A percentile compares a stretch with the other conserved stretches of the same genome.
Conservation (phyloP, 35 echinoderm and acorn worm species). For the Apostichopus parvimensis region DNA sequence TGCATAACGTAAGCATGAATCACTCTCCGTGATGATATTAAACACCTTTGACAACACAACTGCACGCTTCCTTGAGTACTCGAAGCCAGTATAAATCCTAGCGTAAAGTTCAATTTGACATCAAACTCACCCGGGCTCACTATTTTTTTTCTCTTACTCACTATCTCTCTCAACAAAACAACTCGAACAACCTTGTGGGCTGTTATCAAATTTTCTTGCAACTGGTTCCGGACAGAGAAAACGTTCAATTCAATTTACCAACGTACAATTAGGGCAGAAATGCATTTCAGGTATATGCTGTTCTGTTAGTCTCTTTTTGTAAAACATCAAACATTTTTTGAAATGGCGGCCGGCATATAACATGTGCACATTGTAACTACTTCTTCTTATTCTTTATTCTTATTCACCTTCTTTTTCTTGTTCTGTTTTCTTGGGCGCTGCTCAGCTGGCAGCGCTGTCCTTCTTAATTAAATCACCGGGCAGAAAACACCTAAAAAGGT, state of each 20-base stretch:
- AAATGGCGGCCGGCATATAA: neutral
- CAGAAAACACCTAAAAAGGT: conserved; percentile 48
- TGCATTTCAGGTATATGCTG: neutral
- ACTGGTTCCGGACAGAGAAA: conserved; percentile 33
- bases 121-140: neutral
- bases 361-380: conserved; percentile 14
- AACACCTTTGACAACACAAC: too few species aligned
- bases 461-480: conserved; percentile 24
- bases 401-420: neutral
- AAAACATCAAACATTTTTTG: conserved; percentile 28
- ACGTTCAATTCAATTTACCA: conserved; percentile 35
- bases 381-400: neutral
- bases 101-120: conserved; percentile 15
- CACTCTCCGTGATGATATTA: too few species aligned
- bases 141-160: neutral
- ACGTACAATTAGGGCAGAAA: conserved; percentile 50
- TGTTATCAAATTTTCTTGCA: conserved; percentile 52
- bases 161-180: neutral
- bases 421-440: neutral
- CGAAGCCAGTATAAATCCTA: neutral
- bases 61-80: too few species aligned
- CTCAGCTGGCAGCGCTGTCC: conserved; percentile 21
- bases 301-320: conserved; percentile 11
- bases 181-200: conserved; percentile 30
- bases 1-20: too few species aligned